Evolutionary conservation across 2,888 invertebrate genomes (phyloP).

Genomic region (Dascillus cervinus): DNA sequence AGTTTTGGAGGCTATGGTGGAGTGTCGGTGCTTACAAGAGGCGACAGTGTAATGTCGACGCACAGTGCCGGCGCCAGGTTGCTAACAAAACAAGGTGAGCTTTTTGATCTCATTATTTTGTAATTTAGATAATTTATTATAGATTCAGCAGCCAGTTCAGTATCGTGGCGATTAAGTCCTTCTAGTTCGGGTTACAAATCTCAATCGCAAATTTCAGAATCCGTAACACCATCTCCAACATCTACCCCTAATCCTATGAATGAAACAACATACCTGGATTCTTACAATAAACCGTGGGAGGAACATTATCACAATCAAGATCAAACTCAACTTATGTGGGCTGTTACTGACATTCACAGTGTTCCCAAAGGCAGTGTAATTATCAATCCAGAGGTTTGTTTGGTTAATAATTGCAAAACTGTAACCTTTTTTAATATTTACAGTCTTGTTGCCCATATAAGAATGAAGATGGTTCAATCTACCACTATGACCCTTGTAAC

Average conservation of each 20-base stretch:
- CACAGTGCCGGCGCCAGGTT: constrained; percentile 57
- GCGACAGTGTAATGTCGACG: constrained; percentile 58
- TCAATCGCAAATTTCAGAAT: constrained; percentile 64
- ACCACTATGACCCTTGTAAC: constrained; percentile 68
- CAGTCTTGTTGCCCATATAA: no score
- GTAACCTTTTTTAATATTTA: no score
- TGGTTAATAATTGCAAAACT: no score
- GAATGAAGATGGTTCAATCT: constrained; percentile 68
- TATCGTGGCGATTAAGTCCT: constrained; percentile 61
- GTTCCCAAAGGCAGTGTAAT: constrained; percentile 84
- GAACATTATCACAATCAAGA: constrained; percentile 20
- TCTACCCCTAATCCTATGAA: constrained; percentile 40
- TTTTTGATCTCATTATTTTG: background rate
- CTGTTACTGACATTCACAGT: constrained; percentile 75
- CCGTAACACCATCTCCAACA: constrained; percentile 71
- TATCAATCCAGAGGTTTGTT: constrained; percentile 68
- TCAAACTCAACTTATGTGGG: constrained; percentile 64
- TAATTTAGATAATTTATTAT: constrained; percentile 5
- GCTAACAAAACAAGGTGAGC: constrained; percentile 68
- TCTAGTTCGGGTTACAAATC: constrained; percentile 73
- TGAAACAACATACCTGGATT: constrained; percentile 26
- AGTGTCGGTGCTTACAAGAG: constrained; percentile 46
- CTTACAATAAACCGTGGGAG: constrained; percentile 21
- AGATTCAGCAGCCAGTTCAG: constrained; percentile 54
- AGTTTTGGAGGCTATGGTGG: constrained; percentile 80